These are phyloP conservation scores for Harpagoxenus sublaevis DNA, from an alignment of 2,888 invertebrate species.

Conservation along the genomic window DNA sequence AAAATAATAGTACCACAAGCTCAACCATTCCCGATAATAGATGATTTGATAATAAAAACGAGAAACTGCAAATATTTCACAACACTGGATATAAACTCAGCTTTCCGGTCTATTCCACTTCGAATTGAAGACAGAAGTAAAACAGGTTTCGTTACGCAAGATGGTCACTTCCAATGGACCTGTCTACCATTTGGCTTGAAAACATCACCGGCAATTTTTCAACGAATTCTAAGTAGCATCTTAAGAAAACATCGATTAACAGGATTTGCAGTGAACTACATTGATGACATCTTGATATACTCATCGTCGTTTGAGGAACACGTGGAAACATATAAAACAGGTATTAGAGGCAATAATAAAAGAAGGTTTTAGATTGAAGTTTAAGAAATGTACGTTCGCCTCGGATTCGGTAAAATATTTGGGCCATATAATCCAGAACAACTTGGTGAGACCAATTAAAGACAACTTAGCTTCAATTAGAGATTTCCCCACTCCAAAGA, in stretches of 20 bases:
- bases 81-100: background rate
- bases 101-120: background rate
- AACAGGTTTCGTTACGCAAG: background rate
- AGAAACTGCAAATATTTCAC: background rate
- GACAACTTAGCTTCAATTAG: no score
- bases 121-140: background rate
- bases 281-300: constrained; percentile 11
- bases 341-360: constrained; percentile 22
- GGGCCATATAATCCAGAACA: no score
- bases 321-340: background rate
- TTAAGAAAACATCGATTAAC: constrained; percentile 24
- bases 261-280: constrained; percentile 4
- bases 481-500: background rate
- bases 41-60: background rate
- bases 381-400: constrained; percentile 63
- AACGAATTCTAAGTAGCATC: constrained; percentile 16
- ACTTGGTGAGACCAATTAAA: no score
- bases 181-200: constrained; percentile 64
- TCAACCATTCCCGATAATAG: background rate
- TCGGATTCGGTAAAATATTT: no score
- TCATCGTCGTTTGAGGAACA: constrained; percentile 26
- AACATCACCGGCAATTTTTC: constrained; percentile 32
- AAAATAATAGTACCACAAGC: background rate
- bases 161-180: background rate
- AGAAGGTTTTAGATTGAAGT: constrained; percentile 58